These are phyloP conservation scores for Pterostichus madidus DNA, from an alignment of 2,888 invertebrate genomes.

Conservation along the genomic window DNA sequence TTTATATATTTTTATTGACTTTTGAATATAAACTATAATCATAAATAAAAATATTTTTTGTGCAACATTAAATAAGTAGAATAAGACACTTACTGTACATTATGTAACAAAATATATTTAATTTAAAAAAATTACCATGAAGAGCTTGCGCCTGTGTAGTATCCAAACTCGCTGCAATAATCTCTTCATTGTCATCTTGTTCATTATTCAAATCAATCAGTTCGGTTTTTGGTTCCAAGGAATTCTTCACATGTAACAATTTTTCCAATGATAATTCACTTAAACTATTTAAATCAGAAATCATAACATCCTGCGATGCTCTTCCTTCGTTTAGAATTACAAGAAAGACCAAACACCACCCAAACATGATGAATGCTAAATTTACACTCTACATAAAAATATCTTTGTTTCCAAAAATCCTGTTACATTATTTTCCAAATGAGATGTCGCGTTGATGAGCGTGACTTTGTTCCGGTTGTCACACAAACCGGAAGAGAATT, in stretches of 20 bases:
- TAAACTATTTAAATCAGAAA: constrained; percentile 78
- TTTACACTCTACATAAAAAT: constrained; percentile 69
- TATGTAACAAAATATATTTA: neutral
- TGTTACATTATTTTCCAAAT: constrained; percentile 64
- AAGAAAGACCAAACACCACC: constrained; percentile 42
- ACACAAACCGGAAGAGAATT: constrained; percentile 46
- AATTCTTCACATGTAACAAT: constrained; percentile 82
- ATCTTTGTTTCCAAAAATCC: constrained; percentile 48
- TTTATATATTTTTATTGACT: too few relatives aligned
- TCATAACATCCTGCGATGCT: constrained; percentile 68
- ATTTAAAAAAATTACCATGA: constrained; percentile 18
- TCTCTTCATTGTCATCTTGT: constrained; percentile 62
- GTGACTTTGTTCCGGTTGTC: constrained; percentile 63
- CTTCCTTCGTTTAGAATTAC: constrained; percentile 29
- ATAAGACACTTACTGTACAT: too few relatives aligned
- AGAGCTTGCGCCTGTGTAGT: constrained; percentile 52
- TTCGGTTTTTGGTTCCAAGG: constrained; percentile 72
- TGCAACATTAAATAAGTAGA: neutral
- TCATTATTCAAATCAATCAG: constrained; percentile 8
- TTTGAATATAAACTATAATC: too few relatives aligned
- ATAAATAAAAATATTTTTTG: neutral
- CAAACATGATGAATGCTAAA: constrained; percentile 68
- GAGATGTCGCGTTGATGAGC: constrained; percentile 41
- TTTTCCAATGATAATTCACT: constrained; percentile 86
- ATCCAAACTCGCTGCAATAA: constrained; percentile 35